phyloP scores from a whole-genome alignment of 2,113 vertebrate species.

The Craseonycteris thonglongyai region DNA sequence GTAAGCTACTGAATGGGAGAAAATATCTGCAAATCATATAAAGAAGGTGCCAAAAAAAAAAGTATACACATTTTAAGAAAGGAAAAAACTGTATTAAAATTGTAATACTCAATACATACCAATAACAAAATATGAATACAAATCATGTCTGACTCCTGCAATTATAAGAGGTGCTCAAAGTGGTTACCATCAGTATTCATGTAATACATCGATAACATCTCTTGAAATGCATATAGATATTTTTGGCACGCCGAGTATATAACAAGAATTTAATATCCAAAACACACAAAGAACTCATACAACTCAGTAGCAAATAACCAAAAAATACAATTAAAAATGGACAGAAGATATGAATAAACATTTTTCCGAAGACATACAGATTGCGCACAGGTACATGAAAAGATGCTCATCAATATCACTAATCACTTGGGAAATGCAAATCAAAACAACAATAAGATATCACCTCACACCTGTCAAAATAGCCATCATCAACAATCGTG shows the following conservation, averaged over 20 bases:
- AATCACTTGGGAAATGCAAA: background rate
- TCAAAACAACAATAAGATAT: background rate
- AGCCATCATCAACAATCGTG: background rate
- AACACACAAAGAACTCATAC: background rate
- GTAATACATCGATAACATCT: no score
- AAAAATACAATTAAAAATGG: background rate
- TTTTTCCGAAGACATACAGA: background rate
- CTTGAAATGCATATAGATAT: no score
- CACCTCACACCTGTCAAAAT: background rate
- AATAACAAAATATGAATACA: no score
- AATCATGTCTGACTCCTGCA: no score
- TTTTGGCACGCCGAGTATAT: no score
- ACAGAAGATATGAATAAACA: background rate
- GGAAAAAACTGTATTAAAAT: no score
- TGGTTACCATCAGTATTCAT: no score
- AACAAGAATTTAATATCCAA: no score
- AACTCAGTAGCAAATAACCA: background rate
- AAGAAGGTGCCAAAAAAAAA: no score
- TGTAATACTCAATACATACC: no score
- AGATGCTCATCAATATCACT: background rate
- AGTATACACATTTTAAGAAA: no score
- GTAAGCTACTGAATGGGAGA: background rate
- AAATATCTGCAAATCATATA: background rate
- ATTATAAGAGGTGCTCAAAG: no score
- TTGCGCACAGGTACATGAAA: background rate